Evolutionary conservation across 1,140 invertebrate genomes (phyloP), one percentile per base, ranked within the genome.

Genomic region (Meloidogyne chitwoodi): DNA sequence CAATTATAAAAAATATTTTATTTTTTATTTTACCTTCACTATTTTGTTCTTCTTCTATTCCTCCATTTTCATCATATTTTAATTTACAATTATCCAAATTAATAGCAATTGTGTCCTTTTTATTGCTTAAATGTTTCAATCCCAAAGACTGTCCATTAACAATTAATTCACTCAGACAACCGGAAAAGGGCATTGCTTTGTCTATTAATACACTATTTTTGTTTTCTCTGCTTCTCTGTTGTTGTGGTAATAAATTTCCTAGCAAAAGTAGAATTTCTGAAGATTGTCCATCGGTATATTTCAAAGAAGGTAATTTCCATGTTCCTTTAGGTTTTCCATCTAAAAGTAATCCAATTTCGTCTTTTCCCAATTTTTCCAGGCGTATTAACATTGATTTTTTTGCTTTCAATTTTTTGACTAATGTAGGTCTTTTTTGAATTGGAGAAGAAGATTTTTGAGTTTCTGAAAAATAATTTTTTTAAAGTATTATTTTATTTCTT

Each of bases 141-240:
- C 11, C n/a, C 71, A 73, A 27, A 19, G 19, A 24, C 5, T 64
- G 24, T 27, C 71, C 71, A 34, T 73, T 73, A n/a, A 73, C 22
- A 61, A 12, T 24, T 64, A 73, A 31, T 34, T 73, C 22, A 41
- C 64, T 64, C 71, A 73, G 31, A 31, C 71, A 73, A 6, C 71
- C 71, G 24, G 24, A 26, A 64, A 73, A 63, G n/a, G 71, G 71
- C 26, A 31, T 22, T 63, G 29, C 56, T 29, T 24, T 24, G 1
- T 34, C 11, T 1, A 73, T 5, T 14, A 22, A 11, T 3, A 38
- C 3, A 63, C 5, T 34, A 73, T 73, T 63, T 26, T 14, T 24
- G 26, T 64, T 22, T 27, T 29, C 71, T 63, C 8, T 27, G 2
- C 2, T 70, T 56, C 34, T 16, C 56, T 64, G 27, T 24, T 73